Base-by-base conservation (phyloP, 2,888 invertebrate genomes). In the Dinocampus coccinellae region DNA sequence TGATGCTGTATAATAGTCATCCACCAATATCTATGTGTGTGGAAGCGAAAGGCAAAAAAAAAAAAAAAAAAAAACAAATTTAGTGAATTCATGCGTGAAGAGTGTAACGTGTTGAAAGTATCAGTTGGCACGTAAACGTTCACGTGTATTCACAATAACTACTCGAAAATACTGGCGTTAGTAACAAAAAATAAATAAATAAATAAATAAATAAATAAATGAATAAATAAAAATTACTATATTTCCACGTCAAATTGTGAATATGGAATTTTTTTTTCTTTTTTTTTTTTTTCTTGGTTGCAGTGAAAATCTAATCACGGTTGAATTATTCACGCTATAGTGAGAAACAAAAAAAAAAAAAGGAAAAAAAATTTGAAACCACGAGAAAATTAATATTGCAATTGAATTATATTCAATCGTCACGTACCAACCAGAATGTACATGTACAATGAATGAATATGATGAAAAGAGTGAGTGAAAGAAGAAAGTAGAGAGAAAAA, bases 351-450 rank as follows among this genome's bases (percentile, higher is more conserved):
- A 29, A 29, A 7, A 29, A 29, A 7, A 29, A 29, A 29, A 11
- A 33, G 33, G 2, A 3, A 2, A 13, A 11, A 2, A 42, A n/a
- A 29, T 33, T 29, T 26, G 7, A 57, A 33, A 57, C 24, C 7
- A 24, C 57, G 42, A 39, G 68, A 36, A 34, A 69, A 62, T 62
- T 61, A 69, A 52, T 26, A 62, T 69, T 42, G 13, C n/a, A 13
- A 36, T 61, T 69, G 61, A 69, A 62, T 34, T 62, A 69, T 61
- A 53, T 53, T 61, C 53, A 62, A 4, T 53, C 36, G 62, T 33
- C 69, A 69, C 39, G 69, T 62, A 22, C 13, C 11, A 34, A 34
- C 39, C 47, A 68, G 39, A n/a, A 42, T 34, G 20, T 0, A 58
- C 13, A 57, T 57, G 7, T 36, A 36, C 10, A 9, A 36, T 36